phyloP scores from a whole-genome alignment of 2,113 vertebrate genomes.

The Cariama cristata region DNA sequence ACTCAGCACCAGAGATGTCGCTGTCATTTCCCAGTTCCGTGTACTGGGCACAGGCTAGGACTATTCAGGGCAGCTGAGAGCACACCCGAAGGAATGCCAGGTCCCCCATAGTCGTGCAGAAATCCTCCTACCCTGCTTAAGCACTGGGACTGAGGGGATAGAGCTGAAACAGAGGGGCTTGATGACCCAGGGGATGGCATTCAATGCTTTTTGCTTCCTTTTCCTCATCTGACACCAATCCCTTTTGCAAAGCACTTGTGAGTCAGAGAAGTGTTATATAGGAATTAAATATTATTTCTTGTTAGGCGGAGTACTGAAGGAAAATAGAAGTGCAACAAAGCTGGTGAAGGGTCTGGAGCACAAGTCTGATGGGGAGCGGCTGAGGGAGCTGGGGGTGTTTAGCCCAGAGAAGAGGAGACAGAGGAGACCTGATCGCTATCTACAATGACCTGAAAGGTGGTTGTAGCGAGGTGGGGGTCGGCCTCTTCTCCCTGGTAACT shows the following conservation, averaged over 20 bases:
- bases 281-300: not conserved
- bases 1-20: fast-evolving
- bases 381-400: too few relatives aligned
- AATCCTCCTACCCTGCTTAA: not conserved
- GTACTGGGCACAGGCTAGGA: not conserved
- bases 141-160: not conserved
- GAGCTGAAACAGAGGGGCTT: not conserved
- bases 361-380: too few relatives aligned
- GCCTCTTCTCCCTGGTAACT: too few relatives aligned
- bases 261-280: not conserved
- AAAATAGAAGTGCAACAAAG: not conserved
- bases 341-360: too few relatives aligned
- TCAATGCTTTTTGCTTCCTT: not conserved
- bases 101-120: not conserved
- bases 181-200: not conserved
- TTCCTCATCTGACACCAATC: not conserved
- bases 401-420: too few relatives aligned
- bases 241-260: not conserved
- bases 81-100: not conserved
- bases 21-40: not conserved
- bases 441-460: too few relatives aligned
- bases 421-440: too few relatives aligned
- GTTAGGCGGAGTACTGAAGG: not conserved
- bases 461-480: too few relatives aligned
- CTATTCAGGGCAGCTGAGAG: not conserved